Percentiles rank a stretch among this genome's conserved stretches.
These are phyloP conservation scores for Cnemophilus loriae DNA, from an alignment of 2,113 vertebrate species.

Conservation along the genomic window DNA sequence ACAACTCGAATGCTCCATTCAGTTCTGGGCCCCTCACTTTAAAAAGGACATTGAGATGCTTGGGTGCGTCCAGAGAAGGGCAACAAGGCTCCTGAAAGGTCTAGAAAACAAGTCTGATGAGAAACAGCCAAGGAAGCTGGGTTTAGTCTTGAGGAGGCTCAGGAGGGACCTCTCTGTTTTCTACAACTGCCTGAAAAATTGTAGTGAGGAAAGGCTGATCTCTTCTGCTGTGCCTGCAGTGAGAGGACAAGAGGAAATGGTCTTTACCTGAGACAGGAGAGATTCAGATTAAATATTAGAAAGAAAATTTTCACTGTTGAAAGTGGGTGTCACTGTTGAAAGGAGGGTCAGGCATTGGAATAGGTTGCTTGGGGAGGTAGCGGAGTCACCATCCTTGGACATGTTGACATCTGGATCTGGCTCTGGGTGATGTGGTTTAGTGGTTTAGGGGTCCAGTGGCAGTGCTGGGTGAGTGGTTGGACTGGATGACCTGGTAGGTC, in stretches of 20 bases:
- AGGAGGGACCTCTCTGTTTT: neutral
- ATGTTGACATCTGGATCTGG: neutral
- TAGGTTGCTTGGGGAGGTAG: neutral
- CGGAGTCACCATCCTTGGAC: neutral
- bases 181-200: neutral
- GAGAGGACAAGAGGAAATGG: neutral
- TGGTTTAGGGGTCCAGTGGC: neutral
- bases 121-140: neutral
- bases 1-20: neutral
- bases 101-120: neutral
- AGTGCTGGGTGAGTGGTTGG: neutral
- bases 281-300: neutral
- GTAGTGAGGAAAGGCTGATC: neutral
- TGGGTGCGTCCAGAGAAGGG: neutral
- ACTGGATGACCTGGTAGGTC: neutral
- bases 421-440: neutral
- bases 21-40: neutral
- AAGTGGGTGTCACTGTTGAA: neutral
- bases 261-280: neutral
- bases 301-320: too few species aligned
- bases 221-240: neutral
- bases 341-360: neutral
- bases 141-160: neutral
- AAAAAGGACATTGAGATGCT: neutral
- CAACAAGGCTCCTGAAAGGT: neutral